A percentile compares a stretch with the other conserved stretches of the same genome.
Evolutionary conservation across 2,888 invertebrate species (phyloP).

Genomic region (Diaperis boleti): DNA sequence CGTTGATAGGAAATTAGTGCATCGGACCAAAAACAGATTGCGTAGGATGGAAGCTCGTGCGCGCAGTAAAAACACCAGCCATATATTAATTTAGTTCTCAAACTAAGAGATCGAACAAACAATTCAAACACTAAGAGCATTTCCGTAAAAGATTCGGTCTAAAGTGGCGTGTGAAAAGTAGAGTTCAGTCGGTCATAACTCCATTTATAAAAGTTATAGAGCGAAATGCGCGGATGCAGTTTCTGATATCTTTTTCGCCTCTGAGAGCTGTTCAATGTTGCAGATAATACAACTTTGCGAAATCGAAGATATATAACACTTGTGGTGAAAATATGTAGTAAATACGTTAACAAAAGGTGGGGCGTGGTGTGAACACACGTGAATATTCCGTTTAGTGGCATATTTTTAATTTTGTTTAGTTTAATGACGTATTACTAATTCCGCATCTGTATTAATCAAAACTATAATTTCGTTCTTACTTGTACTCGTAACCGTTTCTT

Average conservation of each 20-base stretch:
- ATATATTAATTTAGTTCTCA: neutral
- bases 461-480: too few species aligned
- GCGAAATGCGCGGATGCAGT: conserved; percentile 5
- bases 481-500: too few species aligned
- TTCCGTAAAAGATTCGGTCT: neutral
- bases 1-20: conserved; percentile 38
- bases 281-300: conserved; percentile 8
- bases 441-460: too few species aligned
- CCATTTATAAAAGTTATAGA: conserved; percentile 4
- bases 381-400: too few species aligned
- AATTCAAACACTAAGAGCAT: too few species aligned
- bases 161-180: neutral
- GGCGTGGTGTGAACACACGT: too few species aligned
- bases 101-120: conserved; percentile 5
- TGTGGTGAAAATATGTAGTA: neutral
- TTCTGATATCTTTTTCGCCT: neutral
- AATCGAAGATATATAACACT: conserved; percentile 5
- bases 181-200: conserved; percentile 6
- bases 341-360: neutral
- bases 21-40: conserved; percentile 32
- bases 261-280: conserved; percentile 7
- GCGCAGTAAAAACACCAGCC: conserved; percentile 4
- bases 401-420: too few species aligned
- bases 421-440: too few species aligned
- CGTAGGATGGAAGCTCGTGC: conserved; percentile 3